Evolutionary conservation across 2,113 vertebrate genomes (phyloP), one percentile per base, ranked within the genome.

Genomic region (Hippocampus guttulatus): DNA sequence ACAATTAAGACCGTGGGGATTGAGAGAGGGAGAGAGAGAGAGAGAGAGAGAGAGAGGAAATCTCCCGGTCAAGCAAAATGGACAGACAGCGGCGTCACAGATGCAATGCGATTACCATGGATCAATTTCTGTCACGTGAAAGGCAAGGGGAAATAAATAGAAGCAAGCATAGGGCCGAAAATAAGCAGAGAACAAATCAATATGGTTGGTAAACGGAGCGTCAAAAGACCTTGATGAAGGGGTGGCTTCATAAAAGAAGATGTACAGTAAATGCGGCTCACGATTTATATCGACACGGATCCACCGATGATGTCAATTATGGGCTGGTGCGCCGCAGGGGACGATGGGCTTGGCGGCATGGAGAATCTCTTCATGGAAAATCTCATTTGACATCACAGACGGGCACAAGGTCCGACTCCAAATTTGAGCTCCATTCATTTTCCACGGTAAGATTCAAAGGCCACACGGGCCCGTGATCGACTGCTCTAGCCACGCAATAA

Each of bases 51-150:
- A 33, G 30, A 33, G 30, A 33, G 23, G 73, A 52, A 67, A 67
- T 51, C 68, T 79, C 68, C 30, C 64, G 76, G 73, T 77, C 49
- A 77, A 78, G 77, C 69, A 70, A 81, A 89, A 90, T 88, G 84
- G 84, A 84, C 76, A 52, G 74, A 74, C 78, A 72, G 33, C 79
- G 54, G 81, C 75, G 84, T 88, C 86, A 89, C 76, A 71, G 75
- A 84, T 76, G 79, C 82, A 91, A 92, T 91, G 87, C 84, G 86
- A 92, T 92, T 92, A 92, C 71, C 84, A 90, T 86, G 83, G 89
- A 90, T 92, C 90, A 77, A 83, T 90, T 90, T 90, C 82, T 85
- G 85, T 85, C 87, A 80, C 86, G 84, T 81, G 47, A 43, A 78
- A 71, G 54, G 21, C 2, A 47, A 68, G 55, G 47, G 65, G 21